Base-by-base conservation (phyloP, 2,888 invertebrate species). In the Scelioninae gen. 2 region DNA sequence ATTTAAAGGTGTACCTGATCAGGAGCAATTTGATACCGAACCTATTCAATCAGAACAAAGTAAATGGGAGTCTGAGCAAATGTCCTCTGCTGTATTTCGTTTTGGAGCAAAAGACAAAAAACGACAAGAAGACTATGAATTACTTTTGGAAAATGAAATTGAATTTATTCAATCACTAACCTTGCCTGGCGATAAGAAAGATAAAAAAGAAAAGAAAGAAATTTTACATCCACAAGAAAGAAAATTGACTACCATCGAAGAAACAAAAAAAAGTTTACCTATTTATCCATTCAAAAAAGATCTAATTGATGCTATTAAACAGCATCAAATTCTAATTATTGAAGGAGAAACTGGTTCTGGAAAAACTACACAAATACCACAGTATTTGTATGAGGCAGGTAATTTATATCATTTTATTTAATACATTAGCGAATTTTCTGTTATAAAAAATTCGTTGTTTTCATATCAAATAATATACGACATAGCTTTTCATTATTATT, bases 281-380 rank as follows among this genome's bases (percentile, higher is more conserved):
- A 96, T 99, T 57, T 99, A 90, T 88, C 95, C 96, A 0, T 99
- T 97, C 82, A 92, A 90, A 83, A 91, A 95, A 41, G 93, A 95
- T 83, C 89, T 99, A 18, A 93, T 99, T 78, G 90, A 93, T 79
- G 98, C 99, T 9, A 94, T 99, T n/a, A 90, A 88, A 81, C 92
- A 94, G 75, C 93, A 95, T 87, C 45, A 91, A 88, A 90, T 96
- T 76, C 88, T 98, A 18, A 98, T 98, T 79, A 95, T 98, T 73
- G 97, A 97, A 88, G 99, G 99, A 60, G 98, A 98, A 88, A 99
- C 98, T 4, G 99, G 99, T 0, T 97, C 97, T 9, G 98, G 98
- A 2, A 99, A 99, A 90, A 99, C 98, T 0, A 99, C 99, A 6
- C 98, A 99, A 88, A 96, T 99, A 78, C 98, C 98, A 0, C 98